phyloP scores from a whole-genome alignment of 2,888 invertebrate species.

The Lamellibrachia satsuma region DNA sequence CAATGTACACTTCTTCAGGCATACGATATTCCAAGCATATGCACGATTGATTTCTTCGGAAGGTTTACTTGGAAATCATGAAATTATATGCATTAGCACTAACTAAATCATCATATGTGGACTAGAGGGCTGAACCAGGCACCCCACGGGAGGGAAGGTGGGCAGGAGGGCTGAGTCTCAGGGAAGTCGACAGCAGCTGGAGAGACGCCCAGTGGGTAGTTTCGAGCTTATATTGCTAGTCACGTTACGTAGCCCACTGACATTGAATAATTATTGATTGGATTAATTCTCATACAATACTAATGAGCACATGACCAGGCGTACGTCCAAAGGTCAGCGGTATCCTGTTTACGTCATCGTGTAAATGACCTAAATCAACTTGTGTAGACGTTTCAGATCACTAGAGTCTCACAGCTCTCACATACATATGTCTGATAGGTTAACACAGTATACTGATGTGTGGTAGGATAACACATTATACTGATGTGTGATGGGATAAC shows the following conservation, averaged over 20 bases:
- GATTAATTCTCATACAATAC: neutral
- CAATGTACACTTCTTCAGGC: no score
- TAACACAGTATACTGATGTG: no score
- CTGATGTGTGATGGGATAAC: no score
- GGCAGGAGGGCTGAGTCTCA: neutral
- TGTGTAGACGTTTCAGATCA: neutral
- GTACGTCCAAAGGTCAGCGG: neutral
- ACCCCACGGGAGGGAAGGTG: neutral
- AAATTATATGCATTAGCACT: neutral
- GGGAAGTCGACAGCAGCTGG: neutral
- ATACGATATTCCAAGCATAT: no score
- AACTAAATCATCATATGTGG: neutral
- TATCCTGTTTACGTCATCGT: neutral
- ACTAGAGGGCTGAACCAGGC: neutral
- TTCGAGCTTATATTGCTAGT: neutral
- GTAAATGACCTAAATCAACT: neutral
- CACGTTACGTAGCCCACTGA: neutral
- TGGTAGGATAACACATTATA: neutral
- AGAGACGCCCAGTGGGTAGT: neutral
- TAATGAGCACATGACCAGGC: neutral
- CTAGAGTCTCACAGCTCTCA: neutral
- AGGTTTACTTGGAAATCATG: neutral
- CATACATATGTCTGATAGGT: no score
- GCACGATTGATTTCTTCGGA: no score
- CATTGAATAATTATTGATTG: constrained; percentile 6